Evolutionary conservation across 2,888 invertebrate species (phyloP).

Genomic region (Dorcus hopei): DNA sequence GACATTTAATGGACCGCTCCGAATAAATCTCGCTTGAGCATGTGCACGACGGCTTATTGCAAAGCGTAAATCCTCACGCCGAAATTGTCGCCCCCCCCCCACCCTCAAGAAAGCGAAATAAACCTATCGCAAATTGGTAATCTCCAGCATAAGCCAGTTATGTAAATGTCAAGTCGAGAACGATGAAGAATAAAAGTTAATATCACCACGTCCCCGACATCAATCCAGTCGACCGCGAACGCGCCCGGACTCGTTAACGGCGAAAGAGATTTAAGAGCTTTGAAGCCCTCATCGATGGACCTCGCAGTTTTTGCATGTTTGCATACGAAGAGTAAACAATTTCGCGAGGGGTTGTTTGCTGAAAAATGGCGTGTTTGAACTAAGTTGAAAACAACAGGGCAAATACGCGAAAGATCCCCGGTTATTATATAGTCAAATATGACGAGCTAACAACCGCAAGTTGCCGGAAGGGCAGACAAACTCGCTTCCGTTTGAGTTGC

Average conservation of each 20-base stretch:
- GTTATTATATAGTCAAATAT: constrained; percentile 24
- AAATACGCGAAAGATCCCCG: not conserved
- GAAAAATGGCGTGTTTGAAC: too few relatives aligned
- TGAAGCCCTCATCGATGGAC: too few relatives aligned
- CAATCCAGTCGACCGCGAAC: constrained; percentile 26
- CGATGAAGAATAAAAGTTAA: constrained; percentile 27
- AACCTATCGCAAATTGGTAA: constrained; percentile 2
- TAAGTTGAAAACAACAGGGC: too few relatives aligned
- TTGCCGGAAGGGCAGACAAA: constrained; percentile 22
- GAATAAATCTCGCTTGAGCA: too few relatives aligned
- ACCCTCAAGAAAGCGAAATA: not conserved
- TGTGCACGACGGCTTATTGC: too few relatives aligned
- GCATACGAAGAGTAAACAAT: too few relatives aligned
- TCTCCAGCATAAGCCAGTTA: constrained; percentile 20
- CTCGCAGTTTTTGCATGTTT: too few relatives aligned
- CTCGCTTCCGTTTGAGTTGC: constrained; percentile 18
- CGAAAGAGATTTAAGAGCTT: constrained; percentile 3
- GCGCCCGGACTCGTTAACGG: constrained; percentile 28
- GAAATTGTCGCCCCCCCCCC: too few relatives aligned
- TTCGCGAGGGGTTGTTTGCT: too few relatives aligned
- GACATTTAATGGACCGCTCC: too few relatives aligned
- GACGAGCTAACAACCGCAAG: constrained; percentile 19
- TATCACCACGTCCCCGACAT: constrained; percentile 33
- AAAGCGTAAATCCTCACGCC: too few relatives aligned
- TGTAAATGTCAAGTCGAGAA: constrained; percentile 22